Evolutionary conservation across 2,113 vertebrate species (phyloP).

Genomic region (Ploceus nigricollis): DNA sequence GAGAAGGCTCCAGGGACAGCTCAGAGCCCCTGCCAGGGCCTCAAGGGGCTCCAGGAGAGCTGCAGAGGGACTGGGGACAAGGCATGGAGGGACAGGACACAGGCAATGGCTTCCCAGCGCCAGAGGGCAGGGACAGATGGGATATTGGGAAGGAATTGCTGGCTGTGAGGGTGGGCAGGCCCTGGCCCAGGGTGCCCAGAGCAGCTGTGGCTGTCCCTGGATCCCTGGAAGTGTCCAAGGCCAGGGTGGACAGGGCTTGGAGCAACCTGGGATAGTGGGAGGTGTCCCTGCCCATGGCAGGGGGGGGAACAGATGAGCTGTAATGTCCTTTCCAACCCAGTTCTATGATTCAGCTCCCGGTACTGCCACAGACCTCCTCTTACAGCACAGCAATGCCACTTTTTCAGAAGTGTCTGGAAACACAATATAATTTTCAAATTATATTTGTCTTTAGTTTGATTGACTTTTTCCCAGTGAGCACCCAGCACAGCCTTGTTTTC

Average conservation of each 20-base stretch:
- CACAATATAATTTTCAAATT: background rate
- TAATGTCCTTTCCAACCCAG: background rate
- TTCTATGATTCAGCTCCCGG: background rate
- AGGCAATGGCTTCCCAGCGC: background rate
- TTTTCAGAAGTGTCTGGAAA: background rate
- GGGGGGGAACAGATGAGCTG: fast-evolving
- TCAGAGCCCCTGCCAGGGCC: fast-evolving
- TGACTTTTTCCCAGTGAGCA: background rate
- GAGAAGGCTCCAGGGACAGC: fast-evolving
- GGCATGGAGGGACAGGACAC: fast-evolving
- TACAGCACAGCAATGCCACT: background rate
- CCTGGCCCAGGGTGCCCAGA: background rate
- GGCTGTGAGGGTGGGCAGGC: background rate
- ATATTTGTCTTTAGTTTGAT: background rate
- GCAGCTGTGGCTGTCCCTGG: background rate
- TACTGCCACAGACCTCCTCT: background rate
- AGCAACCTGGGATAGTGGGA: fast-evolving
- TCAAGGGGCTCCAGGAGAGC: background rate
- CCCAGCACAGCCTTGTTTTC: background rate
- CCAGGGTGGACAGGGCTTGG: fast-evolving
- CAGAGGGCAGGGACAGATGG: background rate
- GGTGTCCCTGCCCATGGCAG: background rate
- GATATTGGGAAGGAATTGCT: background rate
- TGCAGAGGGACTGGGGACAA: background rate
- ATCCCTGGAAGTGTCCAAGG: background rate